Base-by-base conservation (phyloP, 2,888 invertebrate genomes). In the Leptinotarsa juncta region DNA sequence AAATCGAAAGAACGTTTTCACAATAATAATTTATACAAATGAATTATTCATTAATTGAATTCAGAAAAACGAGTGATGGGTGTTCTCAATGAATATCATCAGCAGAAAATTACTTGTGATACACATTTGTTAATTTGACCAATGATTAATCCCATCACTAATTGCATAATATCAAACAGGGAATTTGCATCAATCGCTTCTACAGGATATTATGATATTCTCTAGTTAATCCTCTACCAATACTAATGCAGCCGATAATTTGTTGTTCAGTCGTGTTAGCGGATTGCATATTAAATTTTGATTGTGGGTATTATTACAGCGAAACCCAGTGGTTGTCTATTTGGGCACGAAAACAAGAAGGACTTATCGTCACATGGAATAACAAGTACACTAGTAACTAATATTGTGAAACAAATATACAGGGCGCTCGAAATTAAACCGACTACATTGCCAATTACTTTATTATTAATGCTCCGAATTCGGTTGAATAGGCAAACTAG, bases 261-360 rank as follows among this genome's bases (percentile, higher is more conserved):
- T 72, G 75, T 75, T 71, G 72, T 69, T 69, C 53, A 49, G 60
- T 65, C 71, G 70, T 49, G 50, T 70, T 68, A 76, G 71, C 71
- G 69, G 48, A 20, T 48, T 48, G 48, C 55, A 71, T 73, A 76
- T 72, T 72, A 74, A 71, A 74, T 72, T 76, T 69, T 65, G 74
- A 76, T 57, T 68, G 65, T 69, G 42, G 73, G 68, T 68, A 74
- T 76, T 68, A 73, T 65, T 65, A 53, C 72, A 71, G 23, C 15
- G 15, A 4, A 72, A 75, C 55, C 72, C 66, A 49, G 48, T 53
- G 65, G 49, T 73, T 49, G 78, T 78, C 79, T 78, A 81, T 79
- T 81, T 77, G 75, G 77, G 78, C 79, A 79, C 77, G 74, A 77
- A 79, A 77, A 75, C 78, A 32, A 62, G 42, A 62, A 26, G 26